Base-by-base conservation (phyloP, 2,888 invertebrate species). In the Brassicogethes aeneus region DNA sequence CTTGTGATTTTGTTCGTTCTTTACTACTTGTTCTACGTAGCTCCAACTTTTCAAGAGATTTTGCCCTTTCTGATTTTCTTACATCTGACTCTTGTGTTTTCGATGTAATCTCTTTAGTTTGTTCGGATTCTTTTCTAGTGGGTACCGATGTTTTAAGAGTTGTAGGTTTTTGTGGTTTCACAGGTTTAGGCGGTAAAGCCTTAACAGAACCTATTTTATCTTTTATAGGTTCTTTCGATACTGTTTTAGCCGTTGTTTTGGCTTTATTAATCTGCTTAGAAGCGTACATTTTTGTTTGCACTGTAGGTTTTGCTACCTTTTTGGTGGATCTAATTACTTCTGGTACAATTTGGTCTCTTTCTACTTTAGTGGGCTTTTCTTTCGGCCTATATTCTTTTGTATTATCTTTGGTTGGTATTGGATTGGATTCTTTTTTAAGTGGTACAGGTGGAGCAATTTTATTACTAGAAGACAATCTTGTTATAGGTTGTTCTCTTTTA, bases 1-100 rank as follows among this genome's bases (percentile, higher is more conserved):
- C 83, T 61, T 80, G 81, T 1, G 82, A 82, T 58, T 79, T 82
- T 2, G 80, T 77, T 46, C 82, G 72, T 61, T 83, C 83, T 52
- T 77, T 78, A 54, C 77, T 78, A 3, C 59, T 51, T 12, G 68
- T 66, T 49, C 78, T 65, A 61, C 72, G 76, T 1, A 76, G 60
- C 56, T 79, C 78, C 65, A 79, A 71, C 62, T 75, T 77, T 55
- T 83, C 83, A 42, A 82, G 66, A 0, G 82, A 81, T 54, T 78
- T 79, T 0, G 82, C 80, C 47, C 80, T 80, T 60, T 82, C 82
- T 68, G 64, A 72, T 36, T 70, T 66, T 8, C 61, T 61, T 58
- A 73, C 70, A 51, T 79, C 78, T 12, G 75, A 59, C 69, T 82
- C 75, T 62, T 79, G 76, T 51, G 77, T 77, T 55, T 77, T 77